phyloP scores from a whole-genome alignment of 2,888 invertebrate species.

The Stegana nigrithorax region DNA sequence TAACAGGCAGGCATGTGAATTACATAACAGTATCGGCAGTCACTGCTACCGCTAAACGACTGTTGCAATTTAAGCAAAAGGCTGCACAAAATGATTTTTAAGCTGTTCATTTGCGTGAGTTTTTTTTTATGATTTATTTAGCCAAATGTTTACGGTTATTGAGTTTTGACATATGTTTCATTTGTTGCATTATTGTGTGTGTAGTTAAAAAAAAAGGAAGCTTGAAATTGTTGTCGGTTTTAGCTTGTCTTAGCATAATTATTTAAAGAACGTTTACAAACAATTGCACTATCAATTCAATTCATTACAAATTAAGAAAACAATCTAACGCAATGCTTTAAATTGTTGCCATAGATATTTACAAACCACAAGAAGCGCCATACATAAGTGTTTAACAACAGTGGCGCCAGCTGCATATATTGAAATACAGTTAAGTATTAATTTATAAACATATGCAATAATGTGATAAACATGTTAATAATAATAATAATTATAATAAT shows the following conservation, averaged over 20 bases:
- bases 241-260: slow-evolving; percentile 31
- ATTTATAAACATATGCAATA: background rate
- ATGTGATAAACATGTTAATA: slow-evolving; percentile 24
- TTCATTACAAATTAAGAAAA: slow-evolving; percentile 19
- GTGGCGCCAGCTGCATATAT: slow-evolving; percentile 35
- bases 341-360: slow-evolving; percentile 43
- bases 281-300: slow-evolving; percentile 57
- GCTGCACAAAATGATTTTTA: too few relatives aligned
- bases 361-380: slow-evolving; percentile 51
- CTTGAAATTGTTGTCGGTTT: slow-evolving; percentile 26
- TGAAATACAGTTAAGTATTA: background rate
- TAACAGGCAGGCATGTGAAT: too few relatives aligned
- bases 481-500: slow-evolving; percentile 27
- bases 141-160: too few relatives aligned
- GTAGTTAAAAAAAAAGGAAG: slow-evolving; percentile 37
- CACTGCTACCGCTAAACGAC: too few relatives aligned
- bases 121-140: too few relatives aligned
- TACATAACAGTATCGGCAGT: too few relatives aligned
- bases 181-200: slow-evolving; percentile 30
- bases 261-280: slow-evolving; percentile 48
- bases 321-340: too few relatives aligned
- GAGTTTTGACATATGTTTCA: too few relatives aligned
- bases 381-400: slow-evolving; percentile 44
- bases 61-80: too few relatives aligned
- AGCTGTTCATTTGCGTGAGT: too few relatives aligned